Conservation (phyloP, 1,140 invertebrate species). For the Drosophila quadrilineata region DNA sequence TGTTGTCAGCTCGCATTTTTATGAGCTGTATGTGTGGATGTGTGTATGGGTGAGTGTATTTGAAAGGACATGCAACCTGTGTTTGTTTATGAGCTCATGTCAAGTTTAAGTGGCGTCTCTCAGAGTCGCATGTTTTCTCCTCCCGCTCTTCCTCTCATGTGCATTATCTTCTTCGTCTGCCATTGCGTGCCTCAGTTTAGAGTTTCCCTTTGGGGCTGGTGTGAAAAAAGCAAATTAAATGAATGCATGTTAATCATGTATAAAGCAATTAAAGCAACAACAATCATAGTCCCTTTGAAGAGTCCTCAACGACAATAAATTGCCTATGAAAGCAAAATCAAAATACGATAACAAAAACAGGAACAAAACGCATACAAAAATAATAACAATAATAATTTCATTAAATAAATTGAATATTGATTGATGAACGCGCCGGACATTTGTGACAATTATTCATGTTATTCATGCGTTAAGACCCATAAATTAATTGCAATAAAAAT, state of each 20-base stretch:
- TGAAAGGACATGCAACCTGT: conserved; percentile 65
- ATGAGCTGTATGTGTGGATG: conserved; percentile 53
- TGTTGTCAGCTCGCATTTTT: conserved; percentile 69
- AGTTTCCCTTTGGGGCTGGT: conserved; percentile 1
- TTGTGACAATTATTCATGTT: conserved; percentile 59
- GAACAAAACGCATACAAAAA: conserved; percentile 7
- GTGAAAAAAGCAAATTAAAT: conserved; percentile 17
- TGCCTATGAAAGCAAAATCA: conserved; percentile 6
- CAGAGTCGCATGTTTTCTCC: conserved; percentile 3
- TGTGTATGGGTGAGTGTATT: conserved; percentile 39
- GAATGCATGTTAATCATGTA: conserved; percentile 41
- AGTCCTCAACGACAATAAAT: background rate
- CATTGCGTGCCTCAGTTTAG: background rate
- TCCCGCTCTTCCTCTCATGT: conserved; percentile 5
- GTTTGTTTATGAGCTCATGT: conserved; percentile 58
- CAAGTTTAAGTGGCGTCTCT: conserved; percentile 60
- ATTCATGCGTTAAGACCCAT: conserved; percentile 46
- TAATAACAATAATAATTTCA: conserved; percentile 46
- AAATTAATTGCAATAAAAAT: conserved; percentile 56
- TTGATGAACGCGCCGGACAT: conserved; percentile 47
- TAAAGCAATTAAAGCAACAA: conserved; percentile 45
- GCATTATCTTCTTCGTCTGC: conserved; percentile 35
- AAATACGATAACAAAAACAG: background rate
- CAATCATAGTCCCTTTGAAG: background rate
- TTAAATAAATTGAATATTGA: conserved; percentile 59